Percentiles rank a stretch among this genome's conserved stretches.
Conservation (phyloP, 1,140 invertebrate species). For the Drosophila azteca region DNA sequence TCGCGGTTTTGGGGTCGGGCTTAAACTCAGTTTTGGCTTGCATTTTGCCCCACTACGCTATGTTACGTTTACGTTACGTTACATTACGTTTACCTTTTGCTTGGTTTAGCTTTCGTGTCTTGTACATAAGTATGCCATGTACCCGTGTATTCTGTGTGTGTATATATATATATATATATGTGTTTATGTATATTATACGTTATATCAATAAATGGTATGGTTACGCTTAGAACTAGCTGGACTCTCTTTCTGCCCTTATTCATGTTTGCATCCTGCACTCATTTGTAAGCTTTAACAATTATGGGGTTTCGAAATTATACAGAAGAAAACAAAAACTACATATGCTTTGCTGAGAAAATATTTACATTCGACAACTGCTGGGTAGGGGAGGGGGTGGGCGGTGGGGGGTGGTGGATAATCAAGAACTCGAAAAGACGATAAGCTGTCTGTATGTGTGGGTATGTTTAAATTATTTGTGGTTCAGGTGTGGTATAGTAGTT, state of each 20-base stretch:
- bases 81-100: slow-evolving; percentile 32
- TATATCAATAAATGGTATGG: slow-evolving; percentile 41
- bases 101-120: slow-evolving; percentile 66
- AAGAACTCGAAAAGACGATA: slow-evolving; percentile 18
- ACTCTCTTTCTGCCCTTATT: slow-evolving; percentile 35
- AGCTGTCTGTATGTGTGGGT: slow-evolving; percentile 14
- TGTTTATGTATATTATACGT: slow-evolving; percentile 45
- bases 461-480: slow-evolving; percentile 39
- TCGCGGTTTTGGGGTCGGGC: slow-evolving; percentile 23
- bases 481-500: slow-evolving; percentile 47
- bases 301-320: slow-evolving; percentile 56
- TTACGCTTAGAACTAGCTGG: slow-evolving; percentile 47
- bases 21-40: slow-evolving; percentile 77
- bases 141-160: slow-evolving; percentile 32
- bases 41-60: slow-evolving; percentile 57
- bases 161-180: slow-evolving; percentile 39
- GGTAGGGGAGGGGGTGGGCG: slow-evolving; percentile 4
- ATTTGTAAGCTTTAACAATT: slow-evolving; percentile 68
- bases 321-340: slow-evolving; percentile 61
- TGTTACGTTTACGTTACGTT: slow-evolving; percentile 24
- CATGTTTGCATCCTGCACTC: slow-evolving; percentile 34
- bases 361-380: slow-evolving; percentile 71
- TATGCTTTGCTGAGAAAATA: slow-evolving; percentile 54
- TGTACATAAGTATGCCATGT: slow-evolving; percentile 33
- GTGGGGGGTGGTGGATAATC: neutral